Evolutionary conservation across 2,797 vertebrate species (phyloP), one percentile per base, ranked within the genome.

Genomic region (Graptemys geographica): DNA sequence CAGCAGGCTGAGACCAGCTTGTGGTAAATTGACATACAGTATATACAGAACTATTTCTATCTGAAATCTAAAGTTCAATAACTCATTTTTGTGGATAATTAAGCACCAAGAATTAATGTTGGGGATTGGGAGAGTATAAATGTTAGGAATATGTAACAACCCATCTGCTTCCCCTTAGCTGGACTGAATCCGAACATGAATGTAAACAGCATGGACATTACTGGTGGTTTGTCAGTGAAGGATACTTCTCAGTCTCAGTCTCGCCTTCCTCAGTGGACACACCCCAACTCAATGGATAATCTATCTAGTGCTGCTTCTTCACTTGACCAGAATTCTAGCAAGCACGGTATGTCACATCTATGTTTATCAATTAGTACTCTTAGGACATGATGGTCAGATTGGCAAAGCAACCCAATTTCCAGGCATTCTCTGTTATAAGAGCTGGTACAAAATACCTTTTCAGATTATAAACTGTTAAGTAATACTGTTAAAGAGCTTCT

Each of bases 241-340:
- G 99, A 99, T 97, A 98, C 99, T 87, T 99, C 98, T 96, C 99
- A 99, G 98, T 99, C 99, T 96, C 99, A 99, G 96, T 99, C 99
- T 89, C 99, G 99, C 97, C 99, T 99, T 97, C 99, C 99, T 95
- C 99, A 99, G 98, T 99, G 99, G 99, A 99, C 99, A 95, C 99
- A 99, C 98, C 98, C 99, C 96, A 99, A 99, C 98, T 98, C 99
- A 90, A 99, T 99, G 98, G 99, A 99, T 96, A 99, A 97, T 98
- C 98, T 99, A 95, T 98, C 99, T 95, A 99, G 98, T 98, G 99
- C 98, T 98, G 98, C 99, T 98, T 98, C 99, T 97, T 99, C 99
- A 78, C 98, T 99, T 98, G 99, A 99, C 98, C 99, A 99, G 98
- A 99, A 99, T 98, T 99, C 99, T 98, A 99, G 98, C 98, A 99